phyloP scores from a whole-genome alignment of 2,113 vertebrate genomes.

The Nothocercus nigrocapillus region DNA sequence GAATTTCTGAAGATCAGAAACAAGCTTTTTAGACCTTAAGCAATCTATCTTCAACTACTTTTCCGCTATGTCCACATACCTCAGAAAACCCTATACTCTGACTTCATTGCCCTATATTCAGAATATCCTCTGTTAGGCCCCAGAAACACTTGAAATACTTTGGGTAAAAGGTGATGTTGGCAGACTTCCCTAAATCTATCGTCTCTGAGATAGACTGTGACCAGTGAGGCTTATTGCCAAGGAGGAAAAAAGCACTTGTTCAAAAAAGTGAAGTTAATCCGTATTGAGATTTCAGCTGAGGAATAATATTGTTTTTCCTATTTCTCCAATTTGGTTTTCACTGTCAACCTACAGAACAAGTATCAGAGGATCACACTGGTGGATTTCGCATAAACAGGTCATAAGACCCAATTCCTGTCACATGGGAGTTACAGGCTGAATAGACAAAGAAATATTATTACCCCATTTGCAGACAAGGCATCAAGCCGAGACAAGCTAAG shows the following conservation, averaged over 20 bases:
- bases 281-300: background rate
- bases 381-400: background rate
- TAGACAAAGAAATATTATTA: slow-evolving; percentile 36
- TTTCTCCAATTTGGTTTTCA: background rate
- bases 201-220: background rate
- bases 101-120: background rate
- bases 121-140: background rate
- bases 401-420: background rate
- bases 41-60: background rate
- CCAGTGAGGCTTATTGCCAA: background rate
- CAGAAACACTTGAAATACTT: background rate
- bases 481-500: background rate
- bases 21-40: background rate
- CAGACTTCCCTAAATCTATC: background rate
- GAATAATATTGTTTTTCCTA: background rate
- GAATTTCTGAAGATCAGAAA: background rate
- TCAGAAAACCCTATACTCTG: fast-evolving
- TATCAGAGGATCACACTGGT: background rate
- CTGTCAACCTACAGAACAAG: background rate
- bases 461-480: background rate
- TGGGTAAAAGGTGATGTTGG: background rate
- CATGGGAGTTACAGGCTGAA: background rate
- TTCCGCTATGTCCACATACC: background rate
- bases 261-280: background rate
- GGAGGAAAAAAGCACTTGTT: background rate